These are phyloP conservation scores for Grallaria varia DNA, from an alignment of 2,113 vertebrate species.

Conservation along the genomic window DNA sequence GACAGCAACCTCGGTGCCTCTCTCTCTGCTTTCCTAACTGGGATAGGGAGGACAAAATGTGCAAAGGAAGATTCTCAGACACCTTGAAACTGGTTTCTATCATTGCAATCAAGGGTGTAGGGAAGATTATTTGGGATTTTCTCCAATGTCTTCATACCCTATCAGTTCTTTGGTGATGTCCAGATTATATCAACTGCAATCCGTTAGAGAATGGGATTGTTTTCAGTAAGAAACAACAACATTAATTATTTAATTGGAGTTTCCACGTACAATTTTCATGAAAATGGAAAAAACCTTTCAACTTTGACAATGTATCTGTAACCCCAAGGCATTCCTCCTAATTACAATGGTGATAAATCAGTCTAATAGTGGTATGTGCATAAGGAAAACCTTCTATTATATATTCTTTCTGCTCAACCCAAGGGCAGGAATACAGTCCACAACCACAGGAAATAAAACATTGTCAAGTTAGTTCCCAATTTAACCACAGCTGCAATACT, in stretches of 20 bases:
- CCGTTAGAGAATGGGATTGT: neutral
- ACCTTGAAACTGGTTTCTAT: neutral
- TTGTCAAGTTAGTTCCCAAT: neutral
- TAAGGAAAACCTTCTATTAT: neutral
- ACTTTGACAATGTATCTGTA: neutral
- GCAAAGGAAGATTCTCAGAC: neutral
- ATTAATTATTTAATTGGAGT: neutral
- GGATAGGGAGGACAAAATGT: neutral
- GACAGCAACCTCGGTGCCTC: neutral
- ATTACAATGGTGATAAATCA: neutral
- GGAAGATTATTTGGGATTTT: neutral
- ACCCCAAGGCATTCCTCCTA: neutral
- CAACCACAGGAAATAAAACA: neutral
- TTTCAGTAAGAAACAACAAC: neutral
- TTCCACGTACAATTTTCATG: neutral
- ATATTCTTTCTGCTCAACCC: neutral
- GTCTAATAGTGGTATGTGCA: neutral
- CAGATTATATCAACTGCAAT: neutral
- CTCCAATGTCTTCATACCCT: neutral
- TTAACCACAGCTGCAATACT: neutral
- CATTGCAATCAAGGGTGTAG: neutral
- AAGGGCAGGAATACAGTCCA: neutral
- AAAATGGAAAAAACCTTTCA: neutral
- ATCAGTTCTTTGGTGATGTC: neutral
- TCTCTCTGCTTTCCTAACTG: neutral